phyloP scores from a whole-genome alignment of 2,113 vertebrate species.

The Pluvialis apricaria region DNA sequence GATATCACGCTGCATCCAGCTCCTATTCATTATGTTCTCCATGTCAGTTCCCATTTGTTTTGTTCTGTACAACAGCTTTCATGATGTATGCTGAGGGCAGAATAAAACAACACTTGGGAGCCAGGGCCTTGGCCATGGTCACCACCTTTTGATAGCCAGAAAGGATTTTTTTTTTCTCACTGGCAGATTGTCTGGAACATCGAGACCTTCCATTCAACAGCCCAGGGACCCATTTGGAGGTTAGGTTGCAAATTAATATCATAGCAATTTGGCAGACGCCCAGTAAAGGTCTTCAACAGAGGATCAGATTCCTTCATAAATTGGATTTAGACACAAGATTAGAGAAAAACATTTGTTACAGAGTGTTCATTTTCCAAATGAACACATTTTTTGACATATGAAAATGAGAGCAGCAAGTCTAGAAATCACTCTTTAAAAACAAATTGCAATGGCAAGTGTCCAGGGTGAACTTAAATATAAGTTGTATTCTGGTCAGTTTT shows the following conservation, averaged over 20 bases:
- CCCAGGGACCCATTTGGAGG: background rate
- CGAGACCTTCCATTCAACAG: background rate
- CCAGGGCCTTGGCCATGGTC: background rate
- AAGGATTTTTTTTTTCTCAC: background rate
- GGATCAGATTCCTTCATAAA: background rate
- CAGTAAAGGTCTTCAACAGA: background rate
- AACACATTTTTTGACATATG: background rate
- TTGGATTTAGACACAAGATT: background rate
- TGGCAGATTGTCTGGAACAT: background rate
- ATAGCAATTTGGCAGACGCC: background rate
- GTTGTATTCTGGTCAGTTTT: background rate
- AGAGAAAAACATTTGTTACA: background rate
- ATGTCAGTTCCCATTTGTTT: background rate
- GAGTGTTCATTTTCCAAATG: background rate
- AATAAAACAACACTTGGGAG: background rate
- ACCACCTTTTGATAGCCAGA: background rate
- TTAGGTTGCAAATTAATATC: slow-evolving; percentile 8
- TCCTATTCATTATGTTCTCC: background rate
- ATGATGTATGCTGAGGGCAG: background rate
- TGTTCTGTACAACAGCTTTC: background rate
- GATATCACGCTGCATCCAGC: background rate
- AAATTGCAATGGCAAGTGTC: background rate
- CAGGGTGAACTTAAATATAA: background rate
- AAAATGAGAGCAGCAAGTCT: background rate
- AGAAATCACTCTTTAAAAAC: background rate